Conservation (phyloP, 2,797 vertebrate genomes). For the Pagetopsis macropterus region DNA sequence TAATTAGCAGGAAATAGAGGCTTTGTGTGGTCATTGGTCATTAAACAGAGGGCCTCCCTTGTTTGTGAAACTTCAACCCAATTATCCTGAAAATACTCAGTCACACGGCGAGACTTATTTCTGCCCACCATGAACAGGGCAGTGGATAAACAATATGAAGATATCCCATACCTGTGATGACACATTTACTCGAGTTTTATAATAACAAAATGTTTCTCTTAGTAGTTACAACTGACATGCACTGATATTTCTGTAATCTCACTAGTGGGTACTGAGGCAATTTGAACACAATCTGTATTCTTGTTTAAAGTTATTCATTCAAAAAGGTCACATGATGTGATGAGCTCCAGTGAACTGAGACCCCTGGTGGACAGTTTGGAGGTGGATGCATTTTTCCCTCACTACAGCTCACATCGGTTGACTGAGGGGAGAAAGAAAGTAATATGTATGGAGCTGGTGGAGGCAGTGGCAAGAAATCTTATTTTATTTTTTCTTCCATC, state of each 20-base stretch:
- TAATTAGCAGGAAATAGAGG: slow-evolving; percentile 66
- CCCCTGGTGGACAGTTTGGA: slow-evolving; percentile 36
- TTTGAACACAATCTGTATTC: not conserved
- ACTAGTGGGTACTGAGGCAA: not conserved
- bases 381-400: slow-evolving; percentile 1
- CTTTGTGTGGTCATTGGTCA: slow-evolving; percentile 56
- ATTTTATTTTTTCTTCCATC: not conserved
- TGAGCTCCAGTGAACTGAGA: slow-evolving; percentile 32
- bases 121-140: not conserved
- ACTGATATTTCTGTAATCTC: not conserved
- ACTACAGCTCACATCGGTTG: not conserved
- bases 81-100: slow-evolving; percentile 61
- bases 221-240: not conserved
- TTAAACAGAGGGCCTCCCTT: slow-evolving; percentile 63
- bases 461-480: not conserved
- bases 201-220: no score
- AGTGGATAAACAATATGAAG: not conserved
- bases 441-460: not conserved
- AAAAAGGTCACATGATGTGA: slow-evolving; percentile 2
- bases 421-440: not conserved
- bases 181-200: not conserved
- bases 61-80: slow-evolving; percentile 64
- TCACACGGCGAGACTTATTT: slow-evolving; percentile 40
- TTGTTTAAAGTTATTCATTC: not conserved
- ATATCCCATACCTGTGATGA: not conserved